Evolutionary conservation across 37 sponge, comb jelly and placozoan genomes (phyloP), one percentile per base, ranked within the genome.

Genomic region (Chondrilla cf. caribensis): DNA sequence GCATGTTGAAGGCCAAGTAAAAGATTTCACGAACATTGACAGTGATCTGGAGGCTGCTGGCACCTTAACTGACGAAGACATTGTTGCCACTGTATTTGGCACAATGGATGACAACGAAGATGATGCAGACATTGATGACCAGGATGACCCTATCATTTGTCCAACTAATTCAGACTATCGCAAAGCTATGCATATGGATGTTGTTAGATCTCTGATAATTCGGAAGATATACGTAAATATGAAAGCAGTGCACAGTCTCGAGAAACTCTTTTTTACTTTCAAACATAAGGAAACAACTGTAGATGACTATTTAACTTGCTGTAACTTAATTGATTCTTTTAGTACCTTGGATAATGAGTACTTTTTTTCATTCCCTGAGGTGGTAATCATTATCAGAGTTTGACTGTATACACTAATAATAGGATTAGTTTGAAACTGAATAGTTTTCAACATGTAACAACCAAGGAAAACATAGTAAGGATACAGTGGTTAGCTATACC

Each of bases 171-270:
- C 64, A 29, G 29, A 62, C 18, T 62, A 19, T 62, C 64, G 64
- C 6, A 6, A 62, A 19, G 64, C 64, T 19, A 62, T 62, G 64
- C 57, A n/a, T n/a, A n/a, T n/a, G n/a, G 64, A 62, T 28, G 15
- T 62, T 62, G 29, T 15, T 62, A 62, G 64, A 62, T n/a, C 18
- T 29, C 15, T 62, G 6, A n/a, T 62, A 15, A 62, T 62, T n/a
- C 64, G 29, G 15, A n/a, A n/a, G n/a, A n/a, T n/a, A n/a, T n/a
- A n/a, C n/a, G n/a, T n/a, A n/a, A n/a, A n/a, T n/a, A n/a, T n/a
- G n/a, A n/a, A n/a, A n/a, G 64, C 64, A 62, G 64, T 62, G 15
- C 64, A 62, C 6, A 62, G 64, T n/a, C 64, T 62, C 15, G 64
- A 62, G 15, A 62, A 62, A 15, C 64, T 62, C n/a, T n/a, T 29